Evolutionary conservation across 2,113 vertebrate genomes (phyloP).

Genomic region (Eleginops maclovinus): DNA sequence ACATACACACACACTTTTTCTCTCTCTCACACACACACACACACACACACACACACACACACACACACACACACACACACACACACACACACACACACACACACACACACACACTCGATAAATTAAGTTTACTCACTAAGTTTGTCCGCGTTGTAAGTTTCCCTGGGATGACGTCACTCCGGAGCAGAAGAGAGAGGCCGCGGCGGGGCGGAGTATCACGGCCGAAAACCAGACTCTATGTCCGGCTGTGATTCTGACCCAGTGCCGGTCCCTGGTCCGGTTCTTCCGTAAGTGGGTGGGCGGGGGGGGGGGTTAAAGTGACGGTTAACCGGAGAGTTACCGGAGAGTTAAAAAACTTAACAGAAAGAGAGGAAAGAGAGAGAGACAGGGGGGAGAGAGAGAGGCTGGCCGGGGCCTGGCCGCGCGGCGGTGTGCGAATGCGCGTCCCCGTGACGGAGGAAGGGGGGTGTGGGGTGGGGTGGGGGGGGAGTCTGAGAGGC

Average conservation of each 20-base stretch:
- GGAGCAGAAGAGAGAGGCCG: constrained; percentile 31
- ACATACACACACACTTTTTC: too few species aligned
- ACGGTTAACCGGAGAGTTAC: background rate
- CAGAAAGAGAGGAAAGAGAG: background rate
- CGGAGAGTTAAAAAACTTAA: constrained; percentile 16
- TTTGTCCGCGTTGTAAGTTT: too few species aligned
- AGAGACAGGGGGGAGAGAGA: constrained; percentile 35
- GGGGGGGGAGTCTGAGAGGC: background rate
- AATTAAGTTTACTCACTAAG: too few species aligned
- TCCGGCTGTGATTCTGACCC: too few species aligned
- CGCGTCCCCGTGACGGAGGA: constrained; percentile 60
- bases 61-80: too few species aligned
- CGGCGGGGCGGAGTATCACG: constrained; percentile 50
- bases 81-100: too few species aligned
- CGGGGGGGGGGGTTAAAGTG: background rate
- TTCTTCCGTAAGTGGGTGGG: background rate
- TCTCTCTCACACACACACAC: too few species aligned
- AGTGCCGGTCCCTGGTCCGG: background rate
- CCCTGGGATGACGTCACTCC: too few species aligned
- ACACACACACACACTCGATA: too few species aligned
- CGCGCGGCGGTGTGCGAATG: constrained; percentile 68
- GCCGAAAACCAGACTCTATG: constrained; percentile 14
- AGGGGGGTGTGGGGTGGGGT: background rate
- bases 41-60: too few species aligned
- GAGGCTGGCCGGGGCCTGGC: constrained; percentile 75